Evolutionary conservation across 2,113 vertebrate species (phyloP), one percentile per base, ranked within the genome.

Genomic region (Syrmaticus mikado): DNA sequence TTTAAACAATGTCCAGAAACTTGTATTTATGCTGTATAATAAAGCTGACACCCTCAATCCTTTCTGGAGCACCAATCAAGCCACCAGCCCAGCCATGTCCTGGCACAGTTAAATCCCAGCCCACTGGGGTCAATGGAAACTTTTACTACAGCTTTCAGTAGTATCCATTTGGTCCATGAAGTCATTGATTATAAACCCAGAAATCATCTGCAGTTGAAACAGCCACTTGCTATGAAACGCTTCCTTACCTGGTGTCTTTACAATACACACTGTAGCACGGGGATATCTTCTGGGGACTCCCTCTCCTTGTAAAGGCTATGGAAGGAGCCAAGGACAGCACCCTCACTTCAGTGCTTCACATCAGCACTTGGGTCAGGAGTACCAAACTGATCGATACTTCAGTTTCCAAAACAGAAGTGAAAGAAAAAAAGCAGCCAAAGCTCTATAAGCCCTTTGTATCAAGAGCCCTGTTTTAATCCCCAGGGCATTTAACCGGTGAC

Each of bases 401-500:
- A 58, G 55, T 20, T n/a, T 20, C 55, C 55, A n/a, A 75, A 90
- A 74, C 5, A 70, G 30, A 32, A 2, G 1, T 58, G 53, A 82
- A 91, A 80, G 36, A 81, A 30, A 13, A 92, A 71, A 85, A 46
- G 18, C 30, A 53, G 70, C 4, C 25, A 61, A 86, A 73, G 55
- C 19, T 41, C 36, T 41, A 12, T 11, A 1, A 1, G 46, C 25
- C 34, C 41, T 89, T 66, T 82, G 41, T 27, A 38, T 22, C 55
- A 11, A 43, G 50, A 46, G 30, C 11, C 41, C 19, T 67, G 40
- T 34, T 91, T 81, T 46, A 87, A 82, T 64, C 50, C 57, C 71
- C 7, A 32, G 68, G 58, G 32, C 8, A 4, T 80, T 80, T 85
- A 30, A 74, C 38, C 20, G 73, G 64, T 22, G 60, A 28, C 10